phyloP scores from a whole-genome alignment of 2,113 vertebrate genomes.

The Chionodraco myersi region DNA sequence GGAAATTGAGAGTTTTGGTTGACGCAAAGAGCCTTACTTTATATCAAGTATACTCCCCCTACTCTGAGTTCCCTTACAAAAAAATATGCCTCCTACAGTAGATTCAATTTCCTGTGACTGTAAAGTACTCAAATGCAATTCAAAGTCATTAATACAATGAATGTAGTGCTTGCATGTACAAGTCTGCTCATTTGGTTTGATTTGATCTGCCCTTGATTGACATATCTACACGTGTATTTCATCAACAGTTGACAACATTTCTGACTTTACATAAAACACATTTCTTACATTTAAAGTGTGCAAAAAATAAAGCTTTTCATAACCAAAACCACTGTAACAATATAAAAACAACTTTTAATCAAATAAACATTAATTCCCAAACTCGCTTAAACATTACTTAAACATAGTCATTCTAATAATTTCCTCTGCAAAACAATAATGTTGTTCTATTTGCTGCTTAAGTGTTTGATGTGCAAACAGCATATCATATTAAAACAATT shows the following conservation, averaged over 20 bases:
- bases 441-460: not conserved
- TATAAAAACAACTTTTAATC: no score
- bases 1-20: constrained; percentile 1
- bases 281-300: no score
- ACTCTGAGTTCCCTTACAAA: not conserved
- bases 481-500: not conserved
- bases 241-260: no score
- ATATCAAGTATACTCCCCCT: not conserved
- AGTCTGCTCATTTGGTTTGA: not conserved
- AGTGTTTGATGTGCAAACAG: not conserved
- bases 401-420: no score
- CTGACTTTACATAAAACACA: no score
- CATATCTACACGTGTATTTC: no score
- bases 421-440: not conserved
- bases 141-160: not conserved
- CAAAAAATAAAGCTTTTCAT: no score
- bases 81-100: no score
- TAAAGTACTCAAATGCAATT: no score
- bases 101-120: not conserved
- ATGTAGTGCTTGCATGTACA: not conserved
- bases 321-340: not conserved
- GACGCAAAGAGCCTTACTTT: not conserved
- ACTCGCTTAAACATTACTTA: no score
- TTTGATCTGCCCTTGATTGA: no score
- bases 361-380: no score